Evolutionary conservation across 2,888 invertebrate species (phyloP).

Genomic region (Dolomedes plantarius): DNA sequence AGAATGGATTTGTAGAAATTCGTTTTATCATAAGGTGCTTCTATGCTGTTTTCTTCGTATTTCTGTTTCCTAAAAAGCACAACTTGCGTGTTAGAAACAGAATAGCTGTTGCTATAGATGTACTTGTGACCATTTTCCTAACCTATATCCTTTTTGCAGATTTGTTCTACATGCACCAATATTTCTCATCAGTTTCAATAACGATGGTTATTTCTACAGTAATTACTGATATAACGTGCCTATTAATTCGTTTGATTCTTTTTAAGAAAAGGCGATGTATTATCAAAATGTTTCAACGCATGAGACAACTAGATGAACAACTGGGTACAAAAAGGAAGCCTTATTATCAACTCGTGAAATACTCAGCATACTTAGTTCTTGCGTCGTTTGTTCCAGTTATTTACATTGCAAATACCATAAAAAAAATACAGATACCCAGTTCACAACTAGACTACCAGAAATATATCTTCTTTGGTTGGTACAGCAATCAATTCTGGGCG

Average conservation of each 20-base stretch:
- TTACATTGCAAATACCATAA: neutral
- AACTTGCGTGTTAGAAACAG: neutral
- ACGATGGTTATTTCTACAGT: constrained; percentile 26
- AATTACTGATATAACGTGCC: neutral
- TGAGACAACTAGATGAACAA: neutral
- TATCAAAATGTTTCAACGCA: neutral
- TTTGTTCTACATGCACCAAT: constrained; percentile 11
- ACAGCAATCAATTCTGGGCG: constrained; percentile 12
- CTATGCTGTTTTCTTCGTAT: constrained; percentile 37
- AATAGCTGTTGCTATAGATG: neutral
- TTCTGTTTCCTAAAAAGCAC: neutral
- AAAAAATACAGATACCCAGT: neutral
- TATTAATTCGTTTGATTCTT: constrained; percentile 24
- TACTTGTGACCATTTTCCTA: constrained; percentile 15
- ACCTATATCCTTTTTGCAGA: constrained; percentile 3
- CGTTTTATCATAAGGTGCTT: constrained; percentile 16
- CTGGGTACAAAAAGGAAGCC: neutral
- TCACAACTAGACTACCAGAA: neutral
- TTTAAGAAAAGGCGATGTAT: constrained; percentile 7
- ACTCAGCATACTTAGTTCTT: neutral
- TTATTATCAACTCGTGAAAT: neutral
- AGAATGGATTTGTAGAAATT: neutral
- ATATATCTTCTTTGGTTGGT: constrained; percentile 45
- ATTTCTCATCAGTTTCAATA: constrained; percentile 10
- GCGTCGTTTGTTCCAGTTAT: neutral